phyloP scores from a whole-genome alignment of 1,140 invertebrate species.

The Penaeus vannamei region DNA sequence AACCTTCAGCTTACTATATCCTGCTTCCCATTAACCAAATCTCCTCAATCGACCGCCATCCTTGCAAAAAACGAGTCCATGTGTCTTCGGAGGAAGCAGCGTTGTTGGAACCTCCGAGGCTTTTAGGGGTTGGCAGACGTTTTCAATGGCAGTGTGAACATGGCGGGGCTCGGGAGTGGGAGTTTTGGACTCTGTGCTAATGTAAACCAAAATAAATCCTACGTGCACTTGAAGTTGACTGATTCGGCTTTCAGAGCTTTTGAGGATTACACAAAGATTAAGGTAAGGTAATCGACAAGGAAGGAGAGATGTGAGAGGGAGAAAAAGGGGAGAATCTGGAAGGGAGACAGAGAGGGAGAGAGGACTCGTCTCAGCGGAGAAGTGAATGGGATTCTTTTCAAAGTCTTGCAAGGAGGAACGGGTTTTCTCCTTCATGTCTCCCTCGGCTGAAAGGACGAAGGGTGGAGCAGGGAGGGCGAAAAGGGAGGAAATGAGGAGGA shows the following conservation, averaged over 20 bases:
- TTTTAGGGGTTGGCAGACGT: conserved; percentile 31
- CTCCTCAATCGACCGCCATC: background rate
- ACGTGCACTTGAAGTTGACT: conserved; percentile 60
- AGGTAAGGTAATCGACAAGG: conserved; percentile 34
- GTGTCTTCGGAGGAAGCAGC: conserved; percentile 33
- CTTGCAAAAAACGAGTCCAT: conserved; percentile 7
- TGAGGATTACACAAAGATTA: conserved; percentile 58
- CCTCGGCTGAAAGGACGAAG: no score
- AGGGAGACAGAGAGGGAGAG: background rate
- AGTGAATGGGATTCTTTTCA: no score
- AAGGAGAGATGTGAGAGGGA: background rate
- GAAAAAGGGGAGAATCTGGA: background rate
- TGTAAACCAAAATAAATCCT: conserved; percentile 62
- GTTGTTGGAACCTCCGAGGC: conserved; percentile 43
- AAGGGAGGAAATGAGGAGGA: no score
- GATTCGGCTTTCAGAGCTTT: conserved; percentile 60
- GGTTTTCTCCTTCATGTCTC: no score
- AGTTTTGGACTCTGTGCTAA: conserved; percentile 57
- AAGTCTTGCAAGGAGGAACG: no score
- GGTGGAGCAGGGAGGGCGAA: no score
- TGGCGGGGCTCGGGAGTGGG: conserved; percentile 63
- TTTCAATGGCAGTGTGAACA: conserved; percentile 47
- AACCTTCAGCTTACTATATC: background rate
- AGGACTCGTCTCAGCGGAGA: background rate
- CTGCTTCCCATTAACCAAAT: conserved; percentile 21